phyloP scores from a whole-genome alignment of 2,888 invertebrate genomes.

The Caenorhabditis sp. region DNA sequence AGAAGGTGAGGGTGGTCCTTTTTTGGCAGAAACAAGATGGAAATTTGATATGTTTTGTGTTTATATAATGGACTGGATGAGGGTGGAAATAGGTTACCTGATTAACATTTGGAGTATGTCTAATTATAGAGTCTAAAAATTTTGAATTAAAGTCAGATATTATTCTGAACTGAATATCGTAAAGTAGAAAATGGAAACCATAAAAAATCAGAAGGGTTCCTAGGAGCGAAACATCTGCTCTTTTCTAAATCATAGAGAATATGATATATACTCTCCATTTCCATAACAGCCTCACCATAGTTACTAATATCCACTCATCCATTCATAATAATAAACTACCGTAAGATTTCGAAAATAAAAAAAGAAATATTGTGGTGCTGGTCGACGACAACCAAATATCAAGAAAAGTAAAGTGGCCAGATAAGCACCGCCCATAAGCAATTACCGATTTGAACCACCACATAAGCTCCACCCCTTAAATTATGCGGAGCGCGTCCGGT shows the following conservation, averaged over 20 bases:
- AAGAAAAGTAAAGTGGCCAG: conserved; percentile 8
- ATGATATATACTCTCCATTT: neutral
- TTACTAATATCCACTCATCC: conserved; percentile 3
- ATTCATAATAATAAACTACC: conserved; percentile 2
- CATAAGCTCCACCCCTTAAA: conserved; percentile 4
- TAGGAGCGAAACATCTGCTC: neutral
- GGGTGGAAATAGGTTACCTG: neutral
- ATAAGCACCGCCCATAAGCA: conserved; percentile 8
- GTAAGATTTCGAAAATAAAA: conserved; percentile 6
- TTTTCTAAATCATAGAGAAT: neutral
- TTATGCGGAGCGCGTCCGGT: conserved; percentile 22
- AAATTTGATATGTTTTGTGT: neutral
- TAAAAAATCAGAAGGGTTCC: no score
- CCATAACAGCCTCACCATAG: conserved; percentile 1
- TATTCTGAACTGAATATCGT: no score
- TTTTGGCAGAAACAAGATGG: neutral
- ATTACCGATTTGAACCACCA: conserved; percentile 16
- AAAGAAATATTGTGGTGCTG: conserved; percentile 1
- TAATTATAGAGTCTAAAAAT: no score
- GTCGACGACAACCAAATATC: conserved; percentile 8
- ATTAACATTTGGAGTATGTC: no score
- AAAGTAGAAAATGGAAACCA: no score
- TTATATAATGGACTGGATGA: neutral
- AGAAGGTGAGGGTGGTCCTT: neutral
- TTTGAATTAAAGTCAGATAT: no score